These are phyloP conservation scores for Pseudorhombus dupliciocellatus DNA, from an alignment of 2,113 vertebrate genomes.

Conservation along the genomic window DNA sequence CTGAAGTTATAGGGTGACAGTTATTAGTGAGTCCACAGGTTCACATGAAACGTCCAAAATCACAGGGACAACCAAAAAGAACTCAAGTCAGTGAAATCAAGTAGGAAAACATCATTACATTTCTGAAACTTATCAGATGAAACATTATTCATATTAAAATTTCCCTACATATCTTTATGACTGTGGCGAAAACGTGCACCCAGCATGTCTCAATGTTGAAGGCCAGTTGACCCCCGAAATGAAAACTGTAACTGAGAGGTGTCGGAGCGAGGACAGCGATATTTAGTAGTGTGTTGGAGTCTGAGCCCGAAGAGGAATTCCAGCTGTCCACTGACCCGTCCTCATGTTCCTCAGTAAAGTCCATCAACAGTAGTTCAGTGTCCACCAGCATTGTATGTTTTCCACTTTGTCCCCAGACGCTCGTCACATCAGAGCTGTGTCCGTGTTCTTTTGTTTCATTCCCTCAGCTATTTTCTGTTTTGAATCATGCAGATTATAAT, in stretches of 20 bases:
- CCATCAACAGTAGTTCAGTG: neutral
- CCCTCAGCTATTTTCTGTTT: slow-evolving; percentile 46
- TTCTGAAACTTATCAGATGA: slow-evolving; percentile 54
- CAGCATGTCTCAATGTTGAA: slow-evolving; percentile 27
- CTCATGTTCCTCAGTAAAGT: slow-evolving; percentile 23
- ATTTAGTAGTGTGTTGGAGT: slow-evolving; percentile 26
- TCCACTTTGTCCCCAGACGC: neutral
- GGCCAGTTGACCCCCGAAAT: slow-evolving; percentile 22
- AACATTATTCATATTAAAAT: slow-evolving; percentile 72
- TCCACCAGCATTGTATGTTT: neutral
- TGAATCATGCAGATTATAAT: slow-evolving; percentile 80
- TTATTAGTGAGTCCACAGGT: neutral
- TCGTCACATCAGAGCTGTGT: slow-evolving; percentile 10
- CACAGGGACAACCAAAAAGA: slow-evolving; percentile 35
- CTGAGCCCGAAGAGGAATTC: slow-evolving; percentile 25
- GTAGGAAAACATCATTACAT: slow-evolving; percentile 46
- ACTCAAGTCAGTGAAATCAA: slow-evolving; percentile 44
- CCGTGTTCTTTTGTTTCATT: slow-evolving; percentile 28
- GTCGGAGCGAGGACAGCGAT: slow-evolving; percentile 12
- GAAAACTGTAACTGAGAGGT: slow-evolving; percentile 15
- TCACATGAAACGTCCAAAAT: slow-evolving; percentile 45
- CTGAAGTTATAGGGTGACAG: too few relatives aligned
- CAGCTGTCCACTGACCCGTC: slow-evolving; percentile 34
- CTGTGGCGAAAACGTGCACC: slow-evolving; percentile 33
- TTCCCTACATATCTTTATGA: slow-evolving; percentile 46